Percentiles rank a stretch among this genome's conserved stretches.
These are phyloP conservation scores for Aphelenchoides bicaudatus DNA, from an alignment of 2,888 invertebrate genomes.

Conservation along the genomic window DNA sequence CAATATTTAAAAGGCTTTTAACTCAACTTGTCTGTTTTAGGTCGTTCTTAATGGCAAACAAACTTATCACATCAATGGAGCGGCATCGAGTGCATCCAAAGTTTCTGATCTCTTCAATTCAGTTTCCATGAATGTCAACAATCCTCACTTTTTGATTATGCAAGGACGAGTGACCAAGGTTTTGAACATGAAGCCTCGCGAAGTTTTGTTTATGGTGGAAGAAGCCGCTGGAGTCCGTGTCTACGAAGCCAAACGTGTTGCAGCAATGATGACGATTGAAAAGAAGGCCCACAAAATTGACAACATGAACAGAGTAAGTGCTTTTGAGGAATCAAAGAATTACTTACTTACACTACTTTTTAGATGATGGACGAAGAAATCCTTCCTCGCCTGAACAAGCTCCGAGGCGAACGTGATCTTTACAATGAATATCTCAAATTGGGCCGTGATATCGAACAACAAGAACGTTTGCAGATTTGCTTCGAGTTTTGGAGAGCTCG, in stretches of 20 bases:
- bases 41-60: slow-evolving; percentile 61
- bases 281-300: slow-evolving; percentile 85
- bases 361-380: slow-evolving; percentile 74
- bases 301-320: slow-evolving; percentile 68
- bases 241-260: slow-evolving; percentile 88
- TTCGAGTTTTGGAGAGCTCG: slow-evolving; percentile 67
- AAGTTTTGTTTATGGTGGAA: slow-evolving; percentile 94
- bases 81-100: slow-evolving; percentile 80
- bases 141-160: slow-evolving; percentile 97
- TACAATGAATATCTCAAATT: slow-evolving; percentile 82
- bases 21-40: slow-evolving; percentile 26
- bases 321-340: background rate
- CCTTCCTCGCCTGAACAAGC: slow-evolving; percentile 78
- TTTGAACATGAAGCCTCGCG: slow-evolving; percentile 93
- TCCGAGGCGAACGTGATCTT: slow-evolving; percentile 78
- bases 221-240: slow-evolving; percentile 95
- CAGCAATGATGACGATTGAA: slow-evolving; percentile 79
- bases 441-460: slow-evolving; percentile 77
- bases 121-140: slow-evolving; percentile 94
- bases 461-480: slow-evolving; percentile 73
- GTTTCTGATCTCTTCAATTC: slow-evolving; percentile 92
- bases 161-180: slow-evolving; percentile 98
- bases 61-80: slow-evolving; percentile 89
- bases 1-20: slow-evolving; percentile 1
- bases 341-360: slow-evolving; percentile 22